Evolutionary conservation across 2,888 invertebrate species (phyloP), one percentile per base, ranked within the genome.

Genomic region (Neoaliturus tenellus): DNA sequence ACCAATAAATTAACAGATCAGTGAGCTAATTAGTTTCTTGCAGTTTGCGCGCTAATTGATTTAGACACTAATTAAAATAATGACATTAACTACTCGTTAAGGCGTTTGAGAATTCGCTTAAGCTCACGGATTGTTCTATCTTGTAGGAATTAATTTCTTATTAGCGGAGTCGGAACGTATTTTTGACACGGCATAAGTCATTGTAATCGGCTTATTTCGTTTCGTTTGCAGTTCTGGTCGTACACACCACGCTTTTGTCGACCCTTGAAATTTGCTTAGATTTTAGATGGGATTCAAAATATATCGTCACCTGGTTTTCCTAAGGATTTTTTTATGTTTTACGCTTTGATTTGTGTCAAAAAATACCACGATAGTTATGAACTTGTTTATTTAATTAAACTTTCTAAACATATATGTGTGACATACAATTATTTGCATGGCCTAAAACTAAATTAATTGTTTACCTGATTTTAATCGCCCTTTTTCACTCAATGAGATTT

Each of bases 11-110:
- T 71, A 41, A 35, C 71, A 71, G 71, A 71, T 71, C 39, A 20
- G 41, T 39, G 71, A 35, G 71, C 23, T 71, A 71, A 71, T 71
- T 39, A 71, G 71, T 39, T 33, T 23, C 71, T 41, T 71, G 71
- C 23, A 41, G 71, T 39, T 33, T 31, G 71, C 14, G 17, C 39
- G 41, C 71, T 71, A 71, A 71, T 71, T 71, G 71, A 71, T 41
- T 71, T 20, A 17, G 67, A n/a, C 71, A 35, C 71, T 39, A 71
- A 71, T 71, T 71, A 23, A 71, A 71, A 71, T 71, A 71, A 71
- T 71, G 71, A 31, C 39, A 4, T 23, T 17, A 71, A 71, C 31
- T 33, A 69, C 39, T 41, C 35, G 71, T 71, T 39, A 39, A 71
- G 33, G 41, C 17, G 67, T 4, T 51, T 51, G 23, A 51, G 51